These are phyloP conservation scores for Drosophila bocki DNA, from an alignment of 1,140 invertebrate genomes.

Conservation along the genomic window DNA sequence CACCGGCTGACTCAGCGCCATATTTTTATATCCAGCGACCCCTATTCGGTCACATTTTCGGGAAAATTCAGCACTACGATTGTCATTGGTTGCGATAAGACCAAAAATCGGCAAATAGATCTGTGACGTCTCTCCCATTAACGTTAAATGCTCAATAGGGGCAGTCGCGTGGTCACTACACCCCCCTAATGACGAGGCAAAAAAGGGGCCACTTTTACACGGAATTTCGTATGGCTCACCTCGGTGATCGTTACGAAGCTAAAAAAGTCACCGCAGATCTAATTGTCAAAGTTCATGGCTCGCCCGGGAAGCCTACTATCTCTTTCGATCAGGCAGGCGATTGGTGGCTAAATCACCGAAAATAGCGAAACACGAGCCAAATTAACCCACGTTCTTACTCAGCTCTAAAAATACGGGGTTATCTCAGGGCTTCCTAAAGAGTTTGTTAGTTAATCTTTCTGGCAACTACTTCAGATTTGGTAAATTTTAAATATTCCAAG, in stretches of 20 bases:
- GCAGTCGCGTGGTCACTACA: conserved; percentile 31
- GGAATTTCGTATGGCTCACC: conserved; percentile 39
- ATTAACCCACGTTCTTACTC: conserved; percentile 42
- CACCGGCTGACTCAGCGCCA: conserved; percentile 18
- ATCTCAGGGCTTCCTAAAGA: not conserved
- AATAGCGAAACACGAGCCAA: conserved; percentile 22
- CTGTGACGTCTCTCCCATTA: conserved; percentile 33
- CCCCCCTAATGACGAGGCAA: conserved; percentile 9
- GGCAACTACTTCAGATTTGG: not conserved
- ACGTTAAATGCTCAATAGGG: conserved; percentile 10
- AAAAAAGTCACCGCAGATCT: conserved; percentile 16
- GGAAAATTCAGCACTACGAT: conserved; percentile 41
- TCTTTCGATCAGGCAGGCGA: not conserved
- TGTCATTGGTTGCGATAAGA: conserved; percentile 23
- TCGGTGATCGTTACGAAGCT: conserved; percentile 20
- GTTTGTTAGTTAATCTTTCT: not conserved
- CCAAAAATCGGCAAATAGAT: conserved; percentile 1
- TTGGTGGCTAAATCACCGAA: conserved; percentile 15
- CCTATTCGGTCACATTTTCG: conserved; percentile 44
- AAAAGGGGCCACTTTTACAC: conserved; percentile 8
- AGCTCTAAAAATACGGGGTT: conserved; percentile 39
- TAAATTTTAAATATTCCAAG: not conserved
- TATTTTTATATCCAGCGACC: conserved; percentile 14
- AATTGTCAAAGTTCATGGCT: conserved; percentile 29
- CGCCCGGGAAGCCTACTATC: not conserved